phyloP scores from a whole-genome alignment of 64 coral and sea anemone genomes.

The Porites australiensis region DNA sequence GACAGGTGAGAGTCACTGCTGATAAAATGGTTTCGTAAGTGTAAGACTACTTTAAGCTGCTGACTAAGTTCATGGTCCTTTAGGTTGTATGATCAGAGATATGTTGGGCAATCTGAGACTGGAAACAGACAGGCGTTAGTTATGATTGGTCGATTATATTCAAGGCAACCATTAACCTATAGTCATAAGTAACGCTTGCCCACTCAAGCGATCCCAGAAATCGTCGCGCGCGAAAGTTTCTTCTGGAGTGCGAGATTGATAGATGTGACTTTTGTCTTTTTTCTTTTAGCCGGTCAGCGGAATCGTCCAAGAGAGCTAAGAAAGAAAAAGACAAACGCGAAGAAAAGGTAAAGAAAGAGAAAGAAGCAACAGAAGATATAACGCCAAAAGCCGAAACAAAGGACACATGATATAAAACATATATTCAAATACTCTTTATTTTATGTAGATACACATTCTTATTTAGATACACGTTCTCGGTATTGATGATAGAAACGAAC shows the following conservation, averaged over 20 bases:
- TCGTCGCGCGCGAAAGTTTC: too few relatives aligned
- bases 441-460: slow-evolving; percentile 15
- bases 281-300: slow-evolving; percentile 56
- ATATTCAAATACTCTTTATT: slow-evolving; percentile 5
- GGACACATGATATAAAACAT: slow-evolving; percentile 28
- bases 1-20: slow-evolving; percentile 70
- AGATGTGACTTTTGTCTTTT: neutral
- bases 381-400: slow-evolving; percentile 24
- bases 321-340: slow-evolving; percentile 83
- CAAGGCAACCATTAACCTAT: too few relatives aligned
- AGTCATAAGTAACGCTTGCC: too few relatives aligned
- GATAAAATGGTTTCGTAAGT: neutral
- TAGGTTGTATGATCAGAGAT: too few relatives aligned
- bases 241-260: too few relatives aligned
- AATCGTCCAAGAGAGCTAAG: slow-evolving; percentile 78
- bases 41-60: too few relatives aligned
- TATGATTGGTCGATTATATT: too few relatives aligned
- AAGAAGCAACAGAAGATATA: slow-evolving; percentile 48
- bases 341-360: slow-evolving; percentile 70
- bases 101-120: too few relatives aligned
- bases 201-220: too few relatives aligned
- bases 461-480: slow-evolving; percentile 9
- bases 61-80: too few relatives aligned
- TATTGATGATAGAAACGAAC: neutral
- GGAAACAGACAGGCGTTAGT: too few relatives aligned